Percentiles rank a stretch among this genome's conserved stretches.
Evolutionary conservation across 2,113 vertebrate genomes (phyloP).

Genomic region (Anguilla rostrata): DNA sequence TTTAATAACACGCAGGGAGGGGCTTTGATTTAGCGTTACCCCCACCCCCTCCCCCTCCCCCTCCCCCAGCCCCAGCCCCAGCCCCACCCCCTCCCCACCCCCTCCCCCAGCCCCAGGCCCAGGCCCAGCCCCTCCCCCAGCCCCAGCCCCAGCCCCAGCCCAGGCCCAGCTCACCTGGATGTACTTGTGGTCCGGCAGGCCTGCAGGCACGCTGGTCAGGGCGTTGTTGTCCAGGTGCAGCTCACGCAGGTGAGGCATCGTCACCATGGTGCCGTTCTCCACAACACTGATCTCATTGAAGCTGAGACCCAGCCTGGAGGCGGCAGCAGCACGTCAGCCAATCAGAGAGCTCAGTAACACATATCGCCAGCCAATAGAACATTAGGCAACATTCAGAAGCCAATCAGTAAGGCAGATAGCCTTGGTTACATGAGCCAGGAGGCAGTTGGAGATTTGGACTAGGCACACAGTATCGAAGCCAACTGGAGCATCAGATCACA

Average conservation of each 20-base stretch:
- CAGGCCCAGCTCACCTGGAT: conserved; percentile 71
- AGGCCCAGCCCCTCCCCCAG: too few relatives aligned
- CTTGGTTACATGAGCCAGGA: background rate
- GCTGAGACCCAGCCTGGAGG: conserved; percentile 84
- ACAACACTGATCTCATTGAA: conserved; percentile 85
- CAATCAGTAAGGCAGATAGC: background rate
- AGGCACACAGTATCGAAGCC: background rate
- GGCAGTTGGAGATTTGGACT: background rate
- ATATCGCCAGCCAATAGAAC: background rate
- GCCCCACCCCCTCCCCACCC: too few relatives aligned
- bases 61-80: too few relatives aligned
- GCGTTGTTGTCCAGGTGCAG: conserved; percentile 91
- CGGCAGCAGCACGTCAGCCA: background rate
- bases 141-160: too few relatives aligned
- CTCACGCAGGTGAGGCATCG: conserved; percentile 87
- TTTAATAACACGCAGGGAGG: too few relatives aligned
- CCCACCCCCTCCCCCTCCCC: too few relatives aligned
- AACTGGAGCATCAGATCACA: background rate
- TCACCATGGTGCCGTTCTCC: conserved; percentile 86
- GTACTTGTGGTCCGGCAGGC: conserved; percentile 94
- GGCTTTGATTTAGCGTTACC: too few relatives aligned
- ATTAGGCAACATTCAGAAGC: background rate
- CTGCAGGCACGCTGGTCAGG: conserved; percentile 79
- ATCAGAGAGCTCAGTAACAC: background rate
- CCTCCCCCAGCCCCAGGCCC: too few relatives aligned